Evolutionary conservation across 2,797 vertebrate species (phyloP), one percentile per base, ranked within the genome.

Genomic region (Aeoliscus strigatus): DNA sequence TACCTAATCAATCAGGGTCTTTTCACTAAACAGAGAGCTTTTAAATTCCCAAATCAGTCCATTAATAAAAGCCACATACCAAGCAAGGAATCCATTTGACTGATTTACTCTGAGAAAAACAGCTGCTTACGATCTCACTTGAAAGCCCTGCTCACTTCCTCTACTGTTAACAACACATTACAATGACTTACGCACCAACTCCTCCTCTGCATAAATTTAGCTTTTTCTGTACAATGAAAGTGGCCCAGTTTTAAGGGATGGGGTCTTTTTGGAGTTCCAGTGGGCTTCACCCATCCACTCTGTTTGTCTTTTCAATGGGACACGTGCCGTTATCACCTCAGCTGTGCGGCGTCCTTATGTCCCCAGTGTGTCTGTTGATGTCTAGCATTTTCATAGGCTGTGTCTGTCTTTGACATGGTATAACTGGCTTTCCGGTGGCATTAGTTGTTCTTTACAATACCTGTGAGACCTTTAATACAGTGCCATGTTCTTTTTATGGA

Each of bases 141-240:
- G 87, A 90, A 94, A 93, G 90, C 88, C 85, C 83, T 70, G 76
- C 90, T 90, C 91, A 89, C 88, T 93, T 91, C 85, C 86, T 90
- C 88, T 52, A 68, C 90, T 91, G 92, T 94, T 94, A 94, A 92
- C 89, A 92, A 92, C 90, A 89, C 87, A 91, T 96, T 94, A 92
- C 83, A 84, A 77, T 92, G 92, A 97, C 78, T 93, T 91, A 95
- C 92, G 84, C 21, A 1, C 15, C 38, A 60, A 58, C 73, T 87
- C 79, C 81, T 85, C 80, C 73, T 81, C 73, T 82, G 79, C 83
- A 87, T 92, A 90, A 92, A 92, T 90, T 87, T 80, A 70, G 53
- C 58, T 44, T 79, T 80, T 79, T 75, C 61, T 48, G 73, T 88
- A 83, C 72, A 66, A 83, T 79, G 73, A 74, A 91, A 88, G 52